Base-by-base conservation (phyloP, 1,140 invertebrate species). In the Eurosta solidaginis region DNA sequence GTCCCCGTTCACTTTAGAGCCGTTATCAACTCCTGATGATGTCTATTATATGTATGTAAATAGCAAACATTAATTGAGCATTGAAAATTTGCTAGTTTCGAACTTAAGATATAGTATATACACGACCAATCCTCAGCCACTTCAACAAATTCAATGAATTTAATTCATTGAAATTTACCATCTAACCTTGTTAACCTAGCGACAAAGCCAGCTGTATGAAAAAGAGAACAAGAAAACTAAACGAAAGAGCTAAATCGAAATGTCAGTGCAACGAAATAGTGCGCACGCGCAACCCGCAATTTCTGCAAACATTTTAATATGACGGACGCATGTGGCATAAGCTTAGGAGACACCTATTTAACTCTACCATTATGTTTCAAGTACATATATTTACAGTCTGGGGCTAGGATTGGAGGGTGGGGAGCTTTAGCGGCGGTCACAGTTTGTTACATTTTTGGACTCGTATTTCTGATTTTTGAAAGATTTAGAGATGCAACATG, bases 401-500 rank as follows among this genome's bases (percentile, higher is more conserved):
- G n/a, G 4, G 14, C 6, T n/a, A 40, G 3, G 33, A 7, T 20
- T 29, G 22, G 33, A 5, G n/a, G 33, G 17, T 29, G 59, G 17
- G 20, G 59, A 40, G 33, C 1, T n/a, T n/a, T n/a, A n/a, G n/a
- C n/a, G 54, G 25, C 14, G 12, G 54, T 7, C 25, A 33, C 33
- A 17, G n/a, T n/a, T 68, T 40, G 59, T n/a, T 68, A 68, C 59
- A 42, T 68, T 68, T 68, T n/a, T 40, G 33, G 33, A 42, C 59
- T 68, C 59, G 59, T 40, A 68, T 36, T 68, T 10, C 59, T 40
- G 59, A 68, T 68, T 68, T 68, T 68, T 86, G 84, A 86, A 86
- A 86, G 85, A 86, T 86, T 86, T 86, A 85, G 83, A 84, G 84
- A 84, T 84, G 84, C 84, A 84, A 86, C 84, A 86, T 85, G 83